Conservation (phyloP, 2,888 invertebrate genomes). For the Drosophila mettleri region DNA sequence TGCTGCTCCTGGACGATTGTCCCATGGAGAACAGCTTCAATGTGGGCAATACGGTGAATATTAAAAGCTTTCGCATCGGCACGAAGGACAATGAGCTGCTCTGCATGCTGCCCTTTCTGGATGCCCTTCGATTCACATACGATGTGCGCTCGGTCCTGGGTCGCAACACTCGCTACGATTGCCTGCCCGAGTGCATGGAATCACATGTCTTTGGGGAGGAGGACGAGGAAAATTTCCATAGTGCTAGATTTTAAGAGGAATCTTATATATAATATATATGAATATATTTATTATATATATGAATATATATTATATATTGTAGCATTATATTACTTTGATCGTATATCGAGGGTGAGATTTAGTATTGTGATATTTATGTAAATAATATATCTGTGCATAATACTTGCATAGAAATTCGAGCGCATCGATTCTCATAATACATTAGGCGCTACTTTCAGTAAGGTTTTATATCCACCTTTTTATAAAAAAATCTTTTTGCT, state of each 20-base stretch:
- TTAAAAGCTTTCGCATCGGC: slow-evolving; percentile 29
- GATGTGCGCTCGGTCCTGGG: slow-evolving; percentile 55
- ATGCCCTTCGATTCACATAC: slow-evolving; percentile 48
- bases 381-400: neutral
- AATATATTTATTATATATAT: too few relatives aligned
- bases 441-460: too few relatives aligned
- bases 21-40: slow-evolving; percentile 42
- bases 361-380: neutral
- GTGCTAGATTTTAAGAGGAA: too few relatives aligned
- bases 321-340: too few relatives aligned
- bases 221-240: neutral
- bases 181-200: neutral
- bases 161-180: slow-evolving; percentile 5
- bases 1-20: slow-evolving; percentile 48
- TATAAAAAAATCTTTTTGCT: too few relatives aligned
- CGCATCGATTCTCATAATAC: neutral
- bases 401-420: too few relatives aligned
- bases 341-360: too few relatives aligned
- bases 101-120: slow-evolving; percentile 48
- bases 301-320: too few relatives aligned
- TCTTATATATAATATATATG: too few relatives aligned
- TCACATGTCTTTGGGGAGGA: too few relatives aligned
- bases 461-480: too few relatives aligned
- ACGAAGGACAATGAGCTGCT: slow-evolving; percentile 30
- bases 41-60: slow-evolving; percentile 39